phyloP scores from a whole-genome alignment of 2,113 vertebrate species.

The Leptobrachium leishanense region DNA sequence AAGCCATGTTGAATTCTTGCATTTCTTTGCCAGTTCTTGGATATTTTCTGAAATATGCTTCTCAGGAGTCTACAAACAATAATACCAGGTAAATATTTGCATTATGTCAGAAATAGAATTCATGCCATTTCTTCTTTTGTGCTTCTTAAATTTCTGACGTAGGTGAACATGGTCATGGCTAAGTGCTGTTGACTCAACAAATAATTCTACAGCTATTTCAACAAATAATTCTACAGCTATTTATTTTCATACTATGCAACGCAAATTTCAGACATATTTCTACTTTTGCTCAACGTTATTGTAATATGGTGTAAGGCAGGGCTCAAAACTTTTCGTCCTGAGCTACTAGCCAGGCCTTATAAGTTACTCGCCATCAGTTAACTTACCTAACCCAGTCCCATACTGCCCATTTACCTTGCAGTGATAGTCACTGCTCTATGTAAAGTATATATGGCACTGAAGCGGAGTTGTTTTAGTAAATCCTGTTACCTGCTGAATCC shows the following conservation, averaged over 20 bases:
- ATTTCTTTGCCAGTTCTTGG: conserved; percentile 10
- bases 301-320: neutral
- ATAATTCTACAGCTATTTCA: conserved; percentile 42
- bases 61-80: conserved; percentile 30
- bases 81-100: conserved; percentile 39
- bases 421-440: too few species aligned
- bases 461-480: too few species aligned
- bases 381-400: too few species aligned
- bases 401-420: too few species aligned
- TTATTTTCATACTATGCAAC: conserved; percentile 38
- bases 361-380: too few species aligned
- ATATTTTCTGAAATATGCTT: conserved; percentile 40
- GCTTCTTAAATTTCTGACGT: conserved; percentile 35
- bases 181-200: conserved; percentile 42
- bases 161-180: conserved; percentile 23
- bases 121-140: conserved; percentile 44
- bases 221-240: conserved; percentile 44
- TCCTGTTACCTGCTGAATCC: too few species aligned
- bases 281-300: conserved; percentile 21
- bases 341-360: too few species aligned
- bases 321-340: too few species aligned
- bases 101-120: conserved; percentile 37
- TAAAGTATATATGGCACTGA: too few species aligned
- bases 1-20: conserved; percentile 25
- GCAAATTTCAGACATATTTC: conserved; percentile 41